Evolutionary conservation across 2,797 vertebrate genomes (phyloP), one percentile per base, ranked within the genome.

Genomic region (Balearica regulorum): DNA sequence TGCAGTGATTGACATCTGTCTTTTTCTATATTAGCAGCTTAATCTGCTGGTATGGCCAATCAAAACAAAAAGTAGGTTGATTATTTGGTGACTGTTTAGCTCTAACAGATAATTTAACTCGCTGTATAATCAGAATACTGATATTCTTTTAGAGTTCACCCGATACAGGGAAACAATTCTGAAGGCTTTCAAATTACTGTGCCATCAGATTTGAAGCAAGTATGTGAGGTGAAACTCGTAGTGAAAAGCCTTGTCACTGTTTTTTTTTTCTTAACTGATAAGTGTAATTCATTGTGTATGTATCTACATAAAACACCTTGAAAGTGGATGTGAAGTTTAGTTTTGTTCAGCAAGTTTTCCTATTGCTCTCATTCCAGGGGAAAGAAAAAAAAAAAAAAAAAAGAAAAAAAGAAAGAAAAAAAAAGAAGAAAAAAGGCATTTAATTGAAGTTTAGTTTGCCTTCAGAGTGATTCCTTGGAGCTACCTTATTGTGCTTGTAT

Each of bases 1-100:
- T 79, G 13, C 28, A 39, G 22, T 97, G 97, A 98, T 93, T 96
- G 94, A 96, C 96, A 96, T 79, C 78, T 96, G 86, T 92, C 95
- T 95, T 51, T 93, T 95, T 87, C 48, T 70, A 10, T 89, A 96
- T 91, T 82, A 89, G 87, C 17, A 93, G 61, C 65, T 90, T 95
- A 76, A 96, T 91, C 81, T 83, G 11, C 46, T 61, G 29, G 37
- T 77, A 83, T 77, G 89, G 83, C 81, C 10, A 95, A 97, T 96
- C 93, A 96, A 77, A 95, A 87, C 49, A 90, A 92, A 94, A 95
- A 87, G 66, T 15, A 90, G 46, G 49, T 80, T 94, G 90, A 96
- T 97, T 93, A 89, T 95, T 80, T 93, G 46, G 92, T 78, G 65
- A 92, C 64, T 58, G 46, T 62, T 88, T 80, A 71, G 41, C 46